Evolutionary conservation across 2,888 invertebrate species (phyloP).

Genomic region (Epirrhoe alternata): DNA sequence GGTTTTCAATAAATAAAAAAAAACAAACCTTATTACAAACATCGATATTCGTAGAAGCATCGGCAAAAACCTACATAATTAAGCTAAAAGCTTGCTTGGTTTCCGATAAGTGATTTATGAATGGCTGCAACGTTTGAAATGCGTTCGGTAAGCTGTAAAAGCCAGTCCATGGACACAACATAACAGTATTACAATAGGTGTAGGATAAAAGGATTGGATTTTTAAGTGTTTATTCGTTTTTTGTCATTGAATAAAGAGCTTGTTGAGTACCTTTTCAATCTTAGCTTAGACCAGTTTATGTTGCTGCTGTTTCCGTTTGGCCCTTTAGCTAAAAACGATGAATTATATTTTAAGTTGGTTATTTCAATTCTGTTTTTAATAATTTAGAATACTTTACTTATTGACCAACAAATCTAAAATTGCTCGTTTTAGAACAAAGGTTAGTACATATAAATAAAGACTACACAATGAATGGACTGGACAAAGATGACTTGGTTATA

Average conservation of each 20-base stretch:
- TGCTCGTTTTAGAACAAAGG: no score
- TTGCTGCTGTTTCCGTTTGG: no score
- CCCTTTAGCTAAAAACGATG: no score
- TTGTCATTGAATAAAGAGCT: background rate
- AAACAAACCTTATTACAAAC: background rate
- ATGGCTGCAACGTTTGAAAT: slow-evolving; percentile 11
- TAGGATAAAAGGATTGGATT: slow-evolving; percentile 20
- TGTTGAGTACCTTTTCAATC: background rate
- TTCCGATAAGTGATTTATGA: slow-evolving; percentile 12
- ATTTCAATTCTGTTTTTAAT: no score
- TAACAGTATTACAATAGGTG: background rate
- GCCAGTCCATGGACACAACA: background rate
- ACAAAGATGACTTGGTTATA: background rate
- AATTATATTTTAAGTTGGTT: no score
- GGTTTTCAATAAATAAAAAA: background rate
- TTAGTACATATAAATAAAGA: background rate
- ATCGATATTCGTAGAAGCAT: slow-evolving; percentile 7
- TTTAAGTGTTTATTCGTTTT: slow-evolving; percentile 10
- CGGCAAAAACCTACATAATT: slow-evolving; percentile 17
- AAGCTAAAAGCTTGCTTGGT: slow-evolving; percentile 42
- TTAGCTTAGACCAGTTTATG: no score
- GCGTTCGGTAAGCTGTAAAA: slow-evolving; percentile 5
- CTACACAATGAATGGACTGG: background rate
- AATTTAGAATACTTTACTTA: no score
- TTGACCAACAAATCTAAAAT: no score